Evolutionary conservation across 2,888 invertebrate genomes (phyloP).

Genomic region (Diarsia brunnea): DNA sequence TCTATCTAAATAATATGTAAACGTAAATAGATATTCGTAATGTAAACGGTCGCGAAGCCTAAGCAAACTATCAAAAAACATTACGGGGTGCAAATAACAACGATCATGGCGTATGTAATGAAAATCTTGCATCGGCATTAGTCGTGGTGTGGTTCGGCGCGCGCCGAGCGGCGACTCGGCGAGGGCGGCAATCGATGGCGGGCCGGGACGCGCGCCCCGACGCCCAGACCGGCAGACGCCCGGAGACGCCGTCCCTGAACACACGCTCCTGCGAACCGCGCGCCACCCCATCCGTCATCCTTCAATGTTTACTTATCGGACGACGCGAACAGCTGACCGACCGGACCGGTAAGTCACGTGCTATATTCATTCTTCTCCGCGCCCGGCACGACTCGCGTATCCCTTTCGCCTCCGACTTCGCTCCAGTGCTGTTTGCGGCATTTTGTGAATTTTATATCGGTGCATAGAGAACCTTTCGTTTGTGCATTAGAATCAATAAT

Average conservation of each 20-base stretch:
- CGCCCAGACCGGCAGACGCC: constrained; percentile 92
- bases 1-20: constrained; percentile 73
- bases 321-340: constrained; percentile 89
- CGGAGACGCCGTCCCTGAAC: constrained; percentile 88
- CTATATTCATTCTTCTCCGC: constrained; percentile 73
- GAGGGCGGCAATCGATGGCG: constrained; percentile 90
- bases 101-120: constrained; percentile 90
- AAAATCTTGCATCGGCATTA: constrained; percentile 89
- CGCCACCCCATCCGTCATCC: constrained; percentile 83
- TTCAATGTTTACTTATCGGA: constrained; percentile 89
- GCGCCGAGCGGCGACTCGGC: constrained; percentile 87
- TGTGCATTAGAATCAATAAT: constrained; percentile 83
- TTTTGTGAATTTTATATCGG: constrained; percentile 76
- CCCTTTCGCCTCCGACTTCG: constrained; percentile 53
- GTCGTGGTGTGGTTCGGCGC: constrained; percentile 85
- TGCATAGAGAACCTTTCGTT: constrained; percentile 76
- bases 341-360: constrained; percentile 90
- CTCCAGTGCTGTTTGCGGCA: constrained; percentile 62
- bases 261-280: constrained; percentile 82
- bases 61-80: constrained; percentile 89
- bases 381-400: constrained; percentile 63
- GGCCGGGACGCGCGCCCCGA: constrained; percentile 90
- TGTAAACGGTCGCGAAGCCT: constrained; percentile 76
- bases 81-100: constrained; percentile 90
- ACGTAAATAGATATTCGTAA: constrained; percentile 73